A percentile compares a stretch with the other conserved stretches of the same genome.
Evolutionary conservation across 2,888 invertebrate genomes (phyloP).

Genomic region (Nomada flava): DNA sequence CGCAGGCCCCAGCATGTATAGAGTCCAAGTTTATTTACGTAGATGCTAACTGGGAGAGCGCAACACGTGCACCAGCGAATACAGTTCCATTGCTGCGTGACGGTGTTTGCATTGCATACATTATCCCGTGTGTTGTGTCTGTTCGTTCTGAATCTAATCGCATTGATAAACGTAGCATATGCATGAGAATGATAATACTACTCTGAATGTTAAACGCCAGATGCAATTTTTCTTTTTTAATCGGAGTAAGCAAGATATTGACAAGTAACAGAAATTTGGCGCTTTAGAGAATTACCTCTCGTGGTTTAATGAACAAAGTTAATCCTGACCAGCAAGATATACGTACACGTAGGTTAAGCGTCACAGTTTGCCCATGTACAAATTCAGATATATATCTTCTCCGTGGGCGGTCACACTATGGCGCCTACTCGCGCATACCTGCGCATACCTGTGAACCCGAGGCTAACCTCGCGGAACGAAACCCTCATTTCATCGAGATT

Average conservation of each 20-base stretch:
- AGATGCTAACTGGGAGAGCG: slow-evolving; percentile 69
- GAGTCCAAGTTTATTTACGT: slow-evolving; percentile 69
- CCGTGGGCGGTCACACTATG: slow-evolving; percentile 79
- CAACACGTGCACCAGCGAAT: slow-evolving; percentile 69
- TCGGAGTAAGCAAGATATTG: too few relatives aligned
- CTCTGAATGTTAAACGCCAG: not conserved
- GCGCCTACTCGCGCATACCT: slow-evolving; percentile 79
- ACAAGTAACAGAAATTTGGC: not conserved
- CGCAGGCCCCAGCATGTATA: slow-evolving; percentile 49
- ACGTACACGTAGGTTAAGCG: slow-evolving; percentile 31
- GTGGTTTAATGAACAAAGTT: not conserved
- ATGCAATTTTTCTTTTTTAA: too few relatives aligned
- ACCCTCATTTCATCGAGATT: slow-evolving; percentile 55
- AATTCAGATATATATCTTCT: slow-evolving; percentile 72
- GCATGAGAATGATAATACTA: slow-evolving; percentile 2
- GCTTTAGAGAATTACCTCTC: not conserved
- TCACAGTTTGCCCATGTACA: slow-evolving; percentile 71
- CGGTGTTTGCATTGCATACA: slow-evolving; percentile 40
- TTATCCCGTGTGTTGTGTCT: slow-evolving; percentile 11
- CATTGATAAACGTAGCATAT: slow-evolving; percentile 23
- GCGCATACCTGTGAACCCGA: slow-evolving; percentile 60
- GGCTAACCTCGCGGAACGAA: slow-evolving; percentile 61
- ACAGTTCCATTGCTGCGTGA: slow-evolving; percentile 35
- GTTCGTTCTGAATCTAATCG: slow-evolving; percentile 43
- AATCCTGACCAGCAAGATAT: slow-evolving; percentile 28